These are phyloP conservation scores for Conomelus anceps DNA, from an alignment of 2,888 invertebrate species.

Conservation along the genomic window DNA sequence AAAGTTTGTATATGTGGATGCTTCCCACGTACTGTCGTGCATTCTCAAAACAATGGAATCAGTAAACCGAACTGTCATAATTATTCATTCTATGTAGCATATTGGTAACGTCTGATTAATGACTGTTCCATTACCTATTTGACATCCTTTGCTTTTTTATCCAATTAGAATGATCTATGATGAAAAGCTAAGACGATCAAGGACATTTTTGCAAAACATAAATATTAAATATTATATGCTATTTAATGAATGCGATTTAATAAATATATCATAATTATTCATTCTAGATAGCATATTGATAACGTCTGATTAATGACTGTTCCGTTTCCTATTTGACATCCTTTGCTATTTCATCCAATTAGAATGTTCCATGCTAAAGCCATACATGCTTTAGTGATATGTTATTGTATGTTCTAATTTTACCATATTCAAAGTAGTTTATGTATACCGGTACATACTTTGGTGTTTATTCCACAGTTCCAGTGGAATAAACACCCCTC, in stretches of 20 bases:
- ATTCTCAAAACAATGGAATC: neutral
- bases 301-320: neutral
- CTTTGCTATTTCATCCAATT: neutral
- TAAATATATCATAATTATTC: neutral
- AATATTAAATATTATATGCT: too few species aligned
- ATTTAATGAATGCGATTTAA: too few species aligned
- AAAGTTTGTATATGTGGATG: neutral
- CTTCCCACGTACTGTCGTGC: neutral
- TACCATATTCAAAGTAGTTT: too few species aligned
- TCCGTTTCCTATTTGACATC: too few species aligned
- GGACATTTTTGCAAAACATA: too few species aligned
- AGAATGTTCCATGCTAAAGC: neutral
- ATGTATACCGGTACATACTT: too few species aligned
- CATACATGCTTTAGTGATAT: too few species aligned
- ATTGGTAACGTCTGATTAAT: neutral
- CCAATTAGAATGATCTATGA: neutral
- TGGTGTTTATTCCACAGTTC: too few species aligned
- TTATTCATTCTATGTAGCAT: neutral
- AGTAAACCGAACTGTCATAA: neutral
- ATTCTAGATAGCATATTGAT: neutral
- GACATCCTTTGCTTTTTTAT: neutral
- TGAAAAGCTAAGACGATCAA: neutral
- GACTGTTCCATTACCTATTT: neutral
- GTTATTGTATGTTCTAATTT: too few species aligned
- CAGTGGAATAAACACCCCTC: too few species aligned